Evolutionary conservation across 2,113 vertebrate genomes (phyloP), one percentile per base, ranked within the genome.

Genomic region (Triplophysa dalaica): DNA sequence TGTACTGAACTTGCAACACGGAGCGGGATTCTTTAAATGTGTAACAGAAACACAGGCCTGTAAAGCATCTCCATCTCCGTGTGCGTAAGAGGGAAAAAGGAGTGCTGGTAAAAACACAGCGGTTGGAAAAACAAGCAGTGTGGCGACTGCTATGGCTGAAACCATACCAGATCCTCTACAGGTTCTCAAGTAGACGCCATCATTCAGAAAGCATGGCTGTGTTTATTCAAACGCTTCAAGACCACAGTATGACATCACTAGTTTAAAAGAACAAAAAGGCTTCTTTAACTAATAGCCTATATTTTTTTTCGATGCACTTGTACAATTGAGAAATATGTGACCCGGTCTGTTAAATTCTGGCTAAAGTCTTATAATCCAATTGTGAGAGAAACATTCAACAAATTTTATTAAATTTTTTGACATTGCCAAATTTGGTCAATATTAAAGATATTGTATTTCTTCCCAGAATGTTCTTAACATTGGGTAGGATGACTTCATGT

Each of bases 71-170:
- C 70, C 58, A 56, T 38, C 26, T 48, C 48, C 26, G 11, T 66
- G 29, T 12, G 17, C 48, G 52, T 24, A 54, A 73, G 61, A 43
- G 22, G 5, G 56, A 48, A 82, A n/a, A 78, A 56, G 33, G 69
- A 61, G 81, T 26, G 24, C 61, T 48, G 62, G 22, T 14, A 38
- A 60, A 61, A n/a, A 52, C 19, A 63, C 13, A 82, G 67, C 17
- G 67, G 68, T 72, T 41, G 77, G 48, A 70, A 72, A 66, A 78
- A 82, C 68, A 72, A 78, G 68, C 75, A 3, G 26, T 43, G 75
- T 52, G 52, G 75, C 65, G 24, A 67, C 60, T 68, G 81, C 70
- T 45, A 56, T 75, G n/a, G 16, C 33, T 69, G 21, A 62, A 75
- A 4, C 76, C 24, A 21, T 2, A 29, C 14, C 26, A 26, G 24